A percentile compares a stretch with the other conserved stretches of the same genome.
Evolutionary conservation across 2,797 vertebrate genomes (phyloP).

Genomic region (Micrastur ruficollis): DNA sequence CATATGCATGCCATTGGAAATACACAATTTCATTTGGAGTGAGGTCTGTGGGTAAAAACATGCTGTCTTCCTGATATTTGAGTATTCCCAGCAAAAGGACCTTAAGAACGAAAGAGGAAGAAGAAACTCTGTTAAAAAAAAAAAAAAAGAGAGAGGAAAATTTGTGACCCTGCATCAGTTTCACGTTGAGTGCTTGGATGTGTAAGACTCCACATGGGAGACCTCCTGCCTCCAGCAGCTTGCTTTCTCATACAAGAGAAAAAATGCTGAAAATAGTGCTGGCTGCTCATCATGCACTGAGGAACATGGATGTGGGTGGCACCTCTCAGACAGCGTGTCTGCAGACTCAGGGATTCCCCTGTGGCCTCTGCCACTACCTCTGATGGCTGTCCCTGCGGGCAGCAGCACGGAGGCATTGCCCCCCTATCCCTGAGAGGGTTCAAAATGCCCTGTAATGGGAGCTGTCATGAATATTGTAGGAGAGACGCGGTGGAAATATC

Average conservation of each 20-base stretch:
- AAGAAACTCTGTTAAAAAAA: neutral
- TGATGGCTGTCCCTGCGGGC: neutral
- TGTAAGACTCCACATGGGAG: neutral
- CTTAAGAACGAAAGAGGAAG: neutral
- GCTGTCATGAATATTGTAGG: neutral
- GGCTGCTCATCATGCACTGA: neutral
- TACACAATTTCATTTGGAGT: neutral
- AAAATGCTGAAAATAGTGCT: neutral
- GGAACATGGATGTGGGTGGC: neutral
- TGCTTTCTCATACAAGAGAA: neutral
- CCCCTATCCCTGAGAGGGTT: neutral
- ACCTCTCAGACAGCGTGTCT: neutral
- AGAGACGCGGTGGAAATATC: neutral
- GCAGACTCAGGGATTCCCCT: neutral
- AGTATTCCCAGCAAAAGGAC: neutral
- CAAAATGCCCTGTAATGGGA: neutral
- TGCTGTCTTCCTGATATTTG: neutral
- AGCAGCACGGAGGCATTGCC: neutral
- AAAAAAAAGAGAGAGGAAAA: neutral
- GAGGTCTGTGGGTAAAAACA: neutral
- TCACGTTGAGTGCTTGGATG: neutral
- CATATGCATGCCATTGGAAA: fast-evolving
- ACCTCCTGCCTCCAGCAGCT: neutral
- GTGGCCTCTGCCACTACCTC: neutral
- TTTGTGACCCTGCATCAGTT: neutral